Evolutionary conservation across 2,113 vertebrate species (phyloP).

Genomic region (Bombycilla garrulus): DNA sequence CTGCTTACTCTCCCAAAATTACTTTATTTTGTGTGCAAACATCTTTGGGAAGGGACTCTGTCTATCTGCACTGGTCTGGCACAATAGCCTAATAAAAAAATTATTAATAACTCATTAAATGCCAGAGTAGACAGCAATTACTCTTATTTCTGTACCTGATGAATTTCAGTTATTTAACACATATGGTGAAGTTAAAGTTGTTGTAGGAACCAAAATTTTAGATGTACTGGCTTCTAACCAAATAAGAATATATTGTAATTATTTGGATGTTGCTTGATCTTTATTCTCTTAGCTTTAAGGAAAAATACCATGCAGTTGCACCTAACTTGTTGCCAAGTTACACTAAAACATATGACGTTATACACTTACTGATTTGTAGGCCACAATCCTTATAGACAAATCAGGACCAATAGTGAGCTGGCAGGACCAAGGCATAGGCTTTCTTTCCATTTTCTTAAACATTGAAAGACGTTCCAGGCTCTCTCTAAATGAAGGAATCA

Average conservation of each 20-base stretch:
- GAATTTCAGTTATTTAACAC: background rate
- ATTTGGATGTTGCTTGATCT: background rate
- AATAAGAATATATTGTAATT: background rate
- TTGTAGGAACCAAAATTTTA: background rate
- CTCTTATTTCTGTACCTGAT: background rate
- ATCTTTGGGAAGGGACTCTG: background rate
- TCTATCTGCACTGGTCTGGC: background rate
- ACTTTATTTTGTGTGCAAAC: background rate
- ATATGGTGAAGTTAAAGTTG: background rate
- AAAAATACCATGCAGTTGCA: background rate
- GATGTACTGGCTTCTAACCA: background rate
- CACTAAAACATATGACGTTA: background rate
- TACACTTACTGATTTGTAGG: conserved; percentile 90
- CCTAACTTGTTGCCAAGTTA: background rate
- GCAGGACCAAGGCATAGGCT: conserved; percentile 84
- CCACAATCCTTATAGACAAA: conserved; percentile 88
- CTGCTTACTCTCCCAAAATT: background rate
- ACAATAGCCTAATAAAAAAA: background rate
- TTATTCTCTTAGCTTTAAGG: background rate
- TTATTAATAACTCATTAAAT: background rate
- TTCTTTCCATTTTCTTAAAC: conserved; percentile 86
- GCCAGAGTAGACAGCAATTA: background rate
- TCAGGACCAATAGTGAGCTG: conserved; percentile 89
- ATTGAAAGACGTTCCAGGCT: conserved; percentile 84
- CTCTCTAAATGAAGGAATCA: conserved; percentile 73